These are phyloP conservation scores for Molossus alvarezi DNA, from an alignment of 2,797 vertebrate species.

Conservation along the genomic window DNA sequence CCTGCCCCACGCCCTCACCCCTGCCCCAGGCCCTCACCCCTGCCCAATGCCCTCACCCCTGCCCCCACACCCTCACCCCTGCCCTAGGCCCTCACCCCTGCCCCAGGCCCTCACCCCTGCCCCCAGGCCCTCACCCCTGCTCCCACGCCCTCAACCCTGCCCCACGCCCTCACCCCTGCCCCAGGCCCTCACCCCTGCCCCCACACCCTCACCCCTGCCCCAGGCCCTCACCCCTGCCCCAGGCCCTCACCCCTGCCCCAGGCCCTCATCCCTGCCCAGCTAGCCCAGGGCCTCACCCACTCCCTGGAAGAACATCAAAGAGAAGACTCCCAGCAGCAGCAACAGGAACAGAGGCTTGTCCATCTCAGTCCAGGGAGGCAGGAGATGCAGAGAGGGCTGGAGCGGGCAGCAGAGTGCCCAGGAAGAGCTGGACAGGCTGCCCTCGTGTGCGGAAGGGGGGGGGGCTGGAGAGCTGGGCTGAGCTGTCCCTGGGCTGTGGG, in stretches of 20 bases:
- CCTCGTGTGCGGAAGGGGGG: fast-evolving
- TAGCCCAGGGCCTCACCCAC: background rate
- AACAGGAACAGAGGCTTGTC: background rate
- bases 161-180: no score
- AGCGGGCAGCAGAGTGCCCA: background rate
- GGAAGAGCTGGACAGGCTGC: background rate
- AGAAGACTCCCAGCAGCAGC: constrained; percentile 25
- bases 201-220: no score
- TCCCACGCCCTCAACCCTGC: no score
- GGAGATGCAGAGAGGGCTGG: background rate
- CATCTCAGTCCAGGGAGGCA: background rate
- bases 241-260: no score
- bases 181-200: no score
- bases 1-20: background rate
- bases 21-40: background rate
- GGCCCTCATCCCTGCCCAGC: background rate
- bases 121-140: no score
- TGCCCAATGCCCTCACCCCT: background rate
- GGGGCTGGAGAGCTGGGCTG: background rate
- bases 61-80: background rate
- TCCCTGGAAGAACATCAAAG: constrained; percentile 61
- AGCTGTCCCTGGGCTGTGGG: constrained; percentile 21
- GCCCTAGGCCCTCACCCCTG: background rate
- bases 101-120: background rate
- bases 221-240: no score